phyloP scores from a whole-genome alignment of 2,113 vertebrate species.

The Falco punctatus region DNA sequence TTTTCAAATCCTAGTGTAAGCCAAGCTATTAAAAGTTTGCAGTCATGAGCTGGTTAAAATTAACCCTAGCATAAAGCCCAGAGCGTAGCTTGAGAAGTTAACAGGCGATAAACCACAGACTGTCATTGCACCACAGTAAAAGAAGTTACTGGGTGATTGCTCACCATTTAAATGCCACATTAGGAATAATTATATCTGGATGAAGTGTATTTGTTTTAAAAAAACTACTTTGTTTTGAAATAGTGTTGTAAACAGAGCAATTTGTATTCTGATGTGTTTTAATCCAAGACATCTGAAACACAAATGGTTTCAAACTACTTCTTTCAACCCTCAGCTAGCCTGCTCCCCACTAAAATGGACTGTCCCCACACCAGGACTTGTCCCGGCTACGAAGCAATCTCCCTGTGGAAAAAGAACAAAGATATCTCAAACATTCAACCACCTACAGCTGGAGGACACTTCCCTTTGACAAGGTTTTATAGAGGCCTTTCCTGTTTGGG shows the following conservation, averaged over 20 bases:
- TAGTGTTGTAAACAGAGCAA: neutral
- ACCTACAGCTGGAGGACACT: neutral
- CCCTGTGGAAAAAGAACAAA: neutral
- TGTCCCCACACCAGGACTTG: neutral
- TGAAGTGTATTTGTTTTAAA: neutral
- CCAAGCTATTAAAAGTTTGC: constrained; percentile 15
- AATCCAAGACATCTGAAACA: neutral
- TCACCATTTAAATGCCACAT: neutral
- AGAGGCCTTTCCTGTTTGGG: neutral
- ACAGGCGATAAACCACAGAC: neutral
- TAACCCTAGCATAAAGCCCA: neutral
- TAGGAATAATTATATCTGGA: neutral
- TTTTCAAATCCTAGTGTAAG: constrained; percentile 9
- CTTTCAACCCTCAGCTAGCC: neutral
- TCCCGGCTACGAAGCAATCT: neutral
- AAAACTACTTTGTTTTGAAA: neutral
- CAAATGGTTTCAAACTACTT: neutral
- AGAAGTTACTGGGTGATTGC: neutral
- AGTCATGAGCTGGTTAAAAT: constrained; percentile 25
- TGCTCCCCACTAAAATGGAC: neutral
- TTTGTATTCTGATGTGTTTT: neutral
- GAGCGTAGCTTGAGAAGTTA: neutral
- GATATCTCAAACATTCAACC: neutral
- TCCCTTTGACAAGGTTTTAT: neutral
- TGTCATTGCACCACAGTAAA: neutral